Conservation (phyloP, 2,888 invertebrate genomes). For the Chloroclysta siterata region DNA sequence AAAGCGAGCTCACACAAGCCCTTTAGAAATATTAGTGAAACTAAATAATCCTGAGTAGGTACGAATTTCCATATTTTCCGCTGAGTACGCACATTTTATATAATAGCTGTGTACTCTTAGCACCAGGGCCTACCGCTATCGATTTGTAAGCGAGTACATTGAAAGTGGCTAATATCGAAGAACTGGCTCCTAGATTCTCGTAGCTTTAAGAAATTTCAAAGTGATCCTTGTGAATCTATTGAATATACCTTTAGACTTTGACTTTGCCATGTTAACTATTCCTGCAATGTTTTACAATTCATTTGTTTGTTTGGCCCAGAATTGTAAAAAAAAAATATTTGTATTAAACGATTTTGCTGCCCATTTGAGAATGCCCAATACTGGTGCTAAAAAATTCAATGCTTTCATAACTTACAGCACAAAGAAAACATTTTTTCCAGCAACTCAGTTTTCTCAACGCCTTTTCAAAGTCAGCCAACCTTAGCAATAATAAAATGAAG, state of each 20-base stretch:
- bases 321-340: neutral
- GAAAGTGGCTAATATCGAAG: no score
- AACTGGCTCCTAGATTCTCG: no score
- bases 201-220: no score
- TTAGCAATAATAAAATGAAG: constrained; percentile 25
- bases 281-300: no score
- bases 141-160: no score
- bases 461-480: constrained; percentile 29
- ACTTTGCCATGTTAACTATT: no score
- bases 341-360: neutral
- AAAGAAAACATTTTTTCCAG: constrained; percentile 29
- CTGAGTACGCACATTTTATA: constrained; percentile 10
- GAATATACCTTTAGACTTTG: no score
- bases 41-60: constrained; percentile 16
- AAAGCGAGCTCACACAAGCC: neutral
- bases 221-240: no score
- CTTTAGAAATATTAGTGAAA: constrained; percentile 3
- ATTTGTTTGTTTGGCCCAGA: no score
- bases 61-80: constrained; percentile 22
- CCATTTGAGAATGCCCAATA: neutral
- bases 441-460: constrained; percentile 23
- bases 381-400: neutral
- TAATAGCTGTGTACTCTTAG: neutral
- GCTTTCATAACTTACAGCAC: constrained; percentile 14
- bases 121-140: neutral